These are phyloP conservation scores for Linnaemya tessellans DNA, from an alignment of 2,888 invertebrate species.

Conservation along the genomic window DNA sequence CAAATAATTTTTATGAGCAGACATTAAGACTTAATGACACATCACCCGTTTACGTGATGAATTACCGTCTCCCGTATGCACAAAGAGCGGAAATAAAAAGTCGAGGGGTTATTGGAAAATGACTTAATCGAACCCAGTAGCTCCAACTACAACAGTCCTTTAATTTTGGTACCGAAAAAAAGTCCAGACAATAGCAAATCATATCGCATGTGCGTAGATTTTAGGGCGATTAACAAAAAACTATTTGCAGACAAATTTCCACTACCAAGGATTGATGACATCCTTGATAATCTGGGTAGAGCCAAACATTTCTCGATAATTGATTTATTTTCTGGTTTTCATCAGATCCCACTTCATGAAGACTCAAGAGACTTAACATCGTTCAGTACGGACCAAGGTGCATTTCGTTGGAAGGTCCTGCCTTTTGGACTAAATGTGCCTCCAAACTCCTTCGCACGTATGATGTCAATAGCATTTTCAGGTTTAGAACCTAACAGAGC, in stretches of 20 bases:
- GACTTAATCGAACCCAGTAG: neutral
- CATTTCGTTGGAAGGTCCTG: neutral
- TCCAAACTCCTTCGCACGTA: no score
- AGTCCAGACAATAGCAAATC: neutral
- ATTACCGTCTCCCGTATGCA: neutral
- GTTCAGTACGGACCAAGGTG: neutral
- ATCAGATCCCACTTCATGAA: neutral
- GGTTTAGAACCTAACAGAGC: slow-evolving; percentile 3
- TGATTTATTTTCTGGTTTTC: neutral
- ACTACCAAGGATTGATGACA: neutral
- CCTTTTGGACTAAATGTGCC: no score
- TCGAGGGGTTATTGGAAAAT: neutral
- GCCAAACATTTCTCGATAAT: neutral
- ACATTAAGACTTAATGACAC: neutral
- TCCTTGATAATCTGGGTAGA: neutral
- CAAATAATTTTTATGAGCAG: slow-evolving; percentile 11
- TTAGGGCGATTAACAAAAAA: neutral
- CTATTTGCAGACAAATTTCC: slow-evolving; percentile 2
- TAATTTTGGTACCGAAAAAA: neutral
- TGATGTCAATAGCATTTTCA: neutral
- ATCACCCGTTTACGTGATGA: neutral
- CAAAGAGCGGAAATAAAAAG: neutral
- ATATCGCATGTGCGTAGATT: slow-evolving; percentile 1
- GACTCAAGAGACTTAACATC: neutral
- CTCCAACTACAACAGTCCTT: neutral